Percentiles rank a stretch among this genome's conserved stretches.
Evolutionary conservation across 1,140 invertebrate species (phyloP).

Genomic region (Halictus rubicundus): DNA sequence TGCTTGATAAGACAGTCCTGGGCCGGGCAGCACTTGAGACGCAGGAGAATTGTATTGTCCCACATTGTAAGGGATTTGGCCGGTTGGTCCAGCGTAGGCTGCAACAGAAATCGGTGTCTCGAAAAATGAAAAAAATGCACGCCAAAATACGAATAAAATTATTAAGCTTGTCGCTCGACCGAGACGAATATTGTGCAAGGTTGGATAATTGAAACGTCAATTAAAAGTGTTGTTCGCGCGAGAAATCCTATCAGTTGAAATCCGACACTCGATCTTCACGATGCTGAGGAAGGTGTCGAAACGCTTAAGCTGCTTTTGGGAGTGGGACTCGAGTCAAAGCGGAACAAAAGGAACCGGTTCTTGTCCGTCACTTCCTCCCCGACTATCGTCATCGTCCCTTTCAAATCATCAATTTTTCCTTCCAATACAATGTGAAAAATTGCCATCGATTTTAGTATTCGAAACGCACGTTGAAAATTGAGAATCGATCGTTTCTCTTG

Average conservation of each 20-base stretch:
- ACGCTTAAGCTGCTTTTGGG: background rate
- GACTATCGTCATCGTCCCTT: too few relatives aligned
- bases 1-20: slow-evolving; percentile 53
- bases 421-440: background rate
- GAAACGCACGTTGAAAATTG: too few relatives aligned
- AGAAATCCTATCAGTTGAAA: background rate
- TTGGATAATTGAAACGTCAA: background rate
- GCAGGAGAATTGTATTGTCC: slow-evolving; percentile 67
- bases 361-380: background rate
- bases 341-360: slow-evolving; percentile 4
- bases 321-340: background rate
- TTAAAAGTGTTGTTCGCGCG: too few relatives aligned
- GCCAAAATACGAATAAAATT: background rate
- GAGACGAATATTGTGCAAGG: too few relatives aligned
- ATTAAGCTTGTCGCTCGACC: too few relatives aligned
- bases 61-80: slow-evolving; percentile 65
- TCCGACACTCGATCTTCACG: background rate
- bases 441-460: too few relatives aligned
- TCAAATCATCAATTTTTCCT: too few relatives aligned
- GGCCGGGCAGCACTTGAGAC: slow-evolving; percentile 60
- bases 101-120: slow-evolving; percentile 19
- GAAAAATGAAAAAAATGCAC: too few relatives aligned
- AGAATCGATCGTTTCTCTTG: too few relatives aligned
- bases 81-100: slow-evolving; percentile 60
- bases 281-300: background rate